These are phyloP conservation scores for Corythaeola cristata DNA, from an alignment of 2,113 vertebrate genomes.

Conservation along the genomic window DNA sequence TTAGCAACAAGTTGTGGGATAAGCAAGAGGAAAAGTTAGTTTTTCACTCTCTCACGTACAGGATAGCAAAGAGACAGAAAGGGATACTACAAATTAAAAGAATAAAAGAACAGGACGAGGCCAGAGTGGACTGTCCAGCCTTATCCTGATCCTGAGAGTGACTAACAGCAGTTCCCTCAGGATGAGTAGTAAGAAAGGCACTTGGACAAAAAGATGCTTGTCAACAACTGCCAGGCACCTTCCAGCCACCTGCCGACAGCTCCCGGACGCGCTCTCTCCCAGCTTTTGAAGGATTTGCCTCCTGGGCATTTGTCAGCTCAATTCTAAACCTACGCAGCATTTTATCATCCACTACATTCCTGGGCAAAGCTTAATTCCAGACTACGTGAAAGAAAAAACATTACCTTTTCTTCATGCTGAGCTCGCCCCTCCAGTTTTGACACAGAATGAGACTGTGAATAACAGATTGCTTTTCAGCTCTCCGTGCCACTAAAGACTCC, in stretches of 20 bases:
- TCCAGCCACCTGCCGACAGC: background rate
- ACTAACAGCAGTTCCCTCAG: background rate
- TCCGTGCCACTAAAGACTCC: background rate
- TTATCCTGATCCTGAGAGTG: background rate
- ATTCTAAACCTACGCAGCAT: background rate
- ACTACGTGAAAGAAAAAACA: background rate
- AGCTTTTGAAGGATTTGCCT: background rate
- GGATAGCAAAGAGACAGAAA: background rate
- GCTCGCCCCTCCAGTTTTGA: background rate
- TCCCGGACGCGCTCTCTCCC: rapidly evolving
- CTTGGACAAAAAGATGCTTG: background rate
- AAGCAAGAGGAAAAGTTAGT: background rate
- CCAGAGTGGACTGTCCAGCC: background rate
- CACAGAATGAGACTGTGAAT: background rate
- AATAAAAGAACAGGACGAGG: background rate
- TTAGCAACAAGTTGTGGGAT: background rate
- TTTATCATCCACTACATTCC: background rate
- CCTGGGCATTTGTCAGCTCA: background rate
- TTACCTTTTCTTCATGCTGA: background rate
- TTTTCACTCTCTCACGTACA: background rate
- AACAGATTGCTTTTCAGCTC: background rate
- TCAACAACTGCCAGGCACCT: background rate
- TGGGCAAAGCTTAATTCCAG: background rate
- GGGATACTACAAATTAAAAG: background rate
- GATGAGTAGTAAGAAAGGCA: background rate